Evolutionary conservation across 2,888 invertebrate species (phyloP), one percentile per base, ranked within the genome.

Genomic region (Rotaria macrura): DNA sequence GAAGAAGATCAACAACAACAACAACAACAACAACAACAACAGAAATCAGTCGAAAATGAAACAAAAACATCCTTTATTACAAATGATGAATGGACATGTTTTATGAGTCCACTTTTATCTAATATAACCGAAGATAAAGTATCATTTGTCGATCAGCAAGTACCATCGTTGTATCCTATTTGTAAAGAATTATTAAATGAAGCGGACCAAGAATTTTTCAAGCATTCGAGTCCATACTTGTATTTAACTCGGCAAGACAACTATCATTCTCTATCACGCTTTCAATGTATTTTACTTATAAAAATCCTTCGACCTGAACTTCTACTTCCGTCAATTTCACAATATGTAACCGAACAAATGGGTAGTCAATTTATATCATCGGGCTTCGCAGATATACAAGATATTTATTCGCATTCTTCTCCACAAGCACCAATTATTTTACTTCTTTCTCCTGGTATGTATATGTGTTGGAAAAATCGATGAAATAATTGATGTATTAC

Each of bases 361-460:
- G 90, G 90, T 12, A 87, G 86, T 29, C 88, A 88, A 83, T 91
- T 89, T 86, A 87, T 86, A 29, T 86, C 57, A 38, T 85, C 86
- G 10, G 85, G 84, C 52, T 79, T 84, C 43, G 89, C 90, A 87
- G 90, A 90, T 86, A 88, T 91, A 49, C 88, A 89, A 86, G 90
- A 90, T 86, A 88, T 90, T 84, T 91, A 89, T 87, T 89, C 89
- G 84, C 89, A 89, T 84, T 89, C 90, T 0, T 88, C 88, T 10
- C 89, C 90, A 12, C 89, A 89, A 86, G 89, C 90, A 20, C 91
- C 91, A 9, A 88, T 91, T 34, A 90, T 91, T 85, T 91, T 91
- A 86, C 89, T 91, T 20, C 88, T 91, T 40, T 90, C 91, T 9
- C 89, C 91, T 86, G 90, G 91, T 90, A 87, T 86, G 88, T 85